Percentiles rank a stretch among this genome's conserved stretches.
phyloP scores from a whole-genome alignment of 2,888 invertebrate genomes.

The Dryobota labecula region DNA sequence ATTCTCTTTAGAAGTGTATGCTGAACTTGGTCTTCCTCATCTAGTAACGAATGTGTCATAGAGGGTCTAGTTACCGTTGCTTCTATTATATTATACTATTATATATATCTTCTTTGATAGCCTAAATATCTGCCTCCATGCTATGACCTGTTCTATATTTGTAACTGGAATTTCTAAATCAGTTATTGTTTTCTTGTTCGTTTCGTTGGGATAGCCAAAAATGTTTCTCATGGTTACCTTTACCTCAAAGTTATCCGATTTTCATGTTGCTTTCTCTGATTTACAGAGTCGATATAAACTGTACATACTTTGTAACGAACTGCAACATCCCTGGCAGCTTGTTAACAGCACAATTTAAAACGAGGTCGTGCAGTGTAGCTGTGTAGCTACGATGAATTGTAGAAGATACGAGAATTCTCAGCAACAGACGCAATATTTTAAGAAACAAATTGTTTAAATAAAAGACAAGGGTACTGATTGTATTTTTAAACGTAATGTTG shows the following conservation, averaged over 20 bases:
- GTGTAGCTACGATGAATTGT: constrained; percentile 37
- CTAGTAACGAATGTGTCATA: neutral
- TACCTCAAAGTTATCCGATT: neutral
- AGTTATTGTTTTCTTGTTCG: neutral
- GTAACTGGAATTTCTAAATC: neutral
- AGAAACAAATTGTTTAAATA: constrained; percentile 39
- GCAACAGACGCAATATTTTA: constrained; percentile 42
- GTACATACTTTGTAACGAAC: constrained; percentile 21
- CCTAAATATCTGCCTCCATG: neutral
- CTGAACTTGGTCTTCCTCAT: neutral
- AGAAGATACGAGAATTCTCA: constrained; percentile 46
- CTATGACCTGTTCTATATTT: neutral
- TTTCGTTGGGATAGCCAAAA: neutral
- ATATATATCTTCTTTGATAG: neutral
- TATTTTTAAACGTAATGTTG: constrained; percentile 22
- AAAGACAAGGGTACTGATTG: constrained; percentile 18
- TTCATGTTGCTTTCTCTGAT: neutral
- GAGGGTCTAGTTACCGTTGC: neutral
- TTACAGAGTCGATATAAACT: constrained; percentile 1
- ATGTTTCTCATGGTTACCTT: neutral
- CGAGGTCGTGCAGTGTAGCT: constrained; percentile 46
- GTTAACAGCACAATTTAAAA: constrained; percentile 52
- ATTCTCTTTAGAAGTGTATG: neutral
- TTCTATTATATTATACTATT: neutral
- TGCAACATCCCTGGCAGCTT: constrained; percentile 42